Conservation (phyloP, 2,888 invertebrate genomes). For the Drosophila bunnanda region DNA sequence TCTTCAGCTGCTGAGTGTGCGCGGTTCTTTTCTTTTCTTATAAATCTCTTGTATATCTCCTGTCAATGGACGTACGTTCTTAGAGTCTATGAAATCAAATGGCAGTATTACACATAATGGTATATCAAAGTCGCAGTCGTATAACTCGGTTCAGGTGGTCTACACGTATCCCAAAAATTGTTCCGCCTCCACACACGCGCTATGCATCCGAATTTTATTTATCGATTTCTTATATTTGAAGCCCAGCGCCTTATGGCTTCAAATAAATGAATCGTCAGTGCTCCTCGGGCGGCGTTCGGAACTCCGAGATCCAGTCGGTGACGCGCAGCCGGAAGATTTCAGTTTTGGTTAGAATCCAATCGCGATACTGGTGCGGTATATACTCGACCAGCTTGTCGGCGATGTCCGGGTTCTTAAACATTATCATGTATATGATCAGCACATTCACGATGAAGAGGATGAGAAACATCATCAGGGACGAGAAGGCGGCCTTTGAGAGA, state of each 20-base stretch:
- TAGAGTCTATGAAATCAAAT: constrained; percentile 52
- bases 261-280: constrained; percentile 83
- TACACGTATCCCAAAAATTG: constrained; percentile 38
- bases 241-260: constrained; percentile 77
- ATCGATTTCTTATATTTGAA: constrained; percentile 56
- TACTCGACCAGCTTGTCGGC: constrained; percentile 82
- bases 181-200: constrained; percentile 57
- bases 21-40: constrained; percentile 36
- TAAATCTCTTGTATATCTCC: constrained; percentile 51
- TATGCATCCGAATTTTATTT: constrained; percentile 61
- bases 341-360: constrained; percentile 82
- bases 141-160: constrained; percentile 48
- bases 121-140: constrained; percentile 47
- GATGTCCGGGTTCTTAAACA: constrained; percentile 84
- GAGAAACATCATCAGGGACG: constrained; percentile 81
- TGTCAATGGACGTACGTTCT: constrained; percentile 60
- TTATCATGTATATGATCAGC: constrained; percentile 82
- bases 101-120: constrained; percentile 49
- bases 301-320: constrained; percentile 83
- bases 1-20: constrained; percentile 41
- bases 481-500: constrained; percentile 71
- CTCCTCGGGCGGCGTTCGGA: constrained; percentile 82
- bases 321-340: constrained; percentile 83
- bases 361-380: constrained; percentile 83
- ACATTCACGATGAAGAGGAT: constrained; percentile 81